Percentiles rank a stretch among this genome's conserved stretches.
These are phyloP conservation scores for Caenorhabditis latens DNA, from an alignment of 1,140 invertebrate genomes.

Conservation along the genomic window DNA sequence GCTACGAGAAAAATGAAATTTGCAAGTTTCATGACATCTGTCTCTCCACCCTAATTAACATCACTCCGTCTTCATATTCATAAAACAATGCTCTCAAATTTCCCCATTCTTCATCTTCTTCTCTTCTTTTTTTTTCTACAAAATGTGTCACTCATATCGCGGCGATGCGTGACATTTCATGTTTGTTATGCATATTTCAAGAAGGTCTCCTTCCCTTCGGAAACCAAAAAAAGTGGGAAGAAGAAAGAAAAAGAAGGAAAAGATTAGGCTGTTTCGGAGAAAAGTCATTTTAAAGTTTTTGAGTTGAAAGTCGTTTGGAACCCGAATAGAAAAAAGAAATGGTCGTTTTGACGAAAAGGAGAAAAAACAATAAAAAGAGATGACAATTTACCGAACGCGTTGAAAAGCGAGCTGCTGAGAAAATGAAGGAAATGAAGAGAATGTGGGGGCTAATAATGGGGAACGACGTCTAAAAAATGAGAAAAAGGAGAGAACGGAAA, in stretches of 20 bases:
- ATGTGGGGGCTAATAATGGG: constrained; percentile 10
- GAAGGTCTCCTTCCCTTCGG: constrained; percentile 29
- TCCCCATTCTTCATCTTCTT: background rate
- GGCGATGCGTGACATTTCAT: constrained; percentile 33
- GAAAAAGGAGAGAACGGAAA: background rate
- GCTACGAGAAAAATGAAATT: background rate
- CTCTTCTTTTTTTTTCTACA: background rate
- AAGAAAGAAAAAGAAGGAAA: background rate
- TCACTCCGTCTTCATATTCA: background rate
- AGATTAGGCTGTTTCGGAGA: constrained; percentile 31
- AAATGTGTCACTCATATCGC: constrained; percentile 46
- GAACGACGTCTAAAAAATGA: background rate
- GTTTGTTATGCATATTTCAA: constrained; percentile 52
- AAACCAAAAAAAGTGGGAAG: background rate
- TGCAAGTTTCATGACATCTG: background rate
- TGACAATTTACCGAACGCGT: background rate
- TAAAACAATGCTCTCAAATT: constrained; percentile 45
- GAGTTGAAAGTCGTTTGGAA: constrained; percentile 17
- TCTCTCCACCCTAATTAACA: background rate
- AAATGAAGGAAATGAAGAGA: background rate
- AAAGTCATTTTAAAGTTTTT: background rate
- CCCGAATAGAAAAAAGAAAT: background rate
- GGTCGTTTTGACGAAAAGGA: background rate
- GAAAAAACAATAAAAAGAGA: constrained; percentile 9
- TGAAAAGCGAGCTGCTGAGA: background rate